Evolutionary conservation across 2,888 invertebrate species (phyloP).

Genomic region (Salpingus planirostris): DNA sequence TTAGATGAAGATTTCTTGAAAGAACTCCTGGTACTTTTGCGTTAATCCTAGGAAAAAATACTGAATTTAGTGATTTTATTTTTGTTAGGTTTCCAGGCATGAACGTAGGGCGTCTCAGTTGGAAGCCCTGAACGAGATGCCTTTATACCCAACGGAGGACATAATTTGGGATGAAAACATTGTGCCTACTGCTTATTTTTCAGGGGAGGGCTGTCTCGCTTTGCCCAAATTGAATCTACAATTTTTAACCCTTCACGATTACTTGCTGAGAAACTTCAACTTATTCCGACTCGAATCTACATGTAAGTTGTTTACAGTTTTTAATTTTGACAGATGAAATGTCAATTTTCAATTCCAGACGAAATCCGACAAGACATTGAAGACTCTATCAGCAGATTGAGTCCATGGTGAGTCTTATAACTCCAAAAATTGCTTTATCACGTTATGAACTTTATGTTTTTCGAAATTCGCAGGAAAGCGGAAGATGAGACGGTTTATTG

Average conservation of each 20-base stretch:
- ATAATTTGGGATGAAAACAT: constrained; percentile 99
- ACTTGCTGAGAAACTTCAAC: constrained; percentile 93
- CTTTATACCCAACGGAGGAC: constrained; percentile 95
- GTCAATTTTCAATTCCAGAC: too few species aligned
- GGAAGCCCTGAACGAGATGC: constrained; percentile 94
- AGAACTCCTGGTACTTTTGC: constrained; percentile 67
- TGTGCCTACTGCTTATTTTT: constrained; percentile 95
- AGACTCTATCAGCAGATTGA: constrained; percentile 88
- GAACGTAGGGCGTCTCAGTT: constrained; percentile 86
- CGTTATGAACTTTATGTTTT: background rate
- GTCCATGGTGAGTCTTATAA: constrained; percentile 69
- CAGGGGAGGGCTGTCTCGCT: constrained; percentile 91
- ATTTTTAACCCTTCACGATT: constrained; percentile 96
- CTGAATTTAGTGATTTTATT: background rate
- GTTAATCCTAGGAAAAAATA: background rate
- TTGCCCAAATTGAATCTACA: constrained; percentile 96
- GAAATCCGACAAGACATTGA: constrained; percentile 98
- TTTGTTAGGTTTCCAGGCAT: constrained; percentile 64
- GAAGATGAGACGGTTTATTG: constrained; percentile 83
- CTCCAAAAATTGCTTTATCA: background rate
- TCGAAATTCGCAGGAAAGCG: constrained; percentile 68
- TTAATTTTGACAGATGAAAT: too few species aligned
- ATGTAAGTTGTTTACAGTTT: constrained; percentile 52
- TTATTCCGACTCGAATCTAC: constrained; percentile 96
- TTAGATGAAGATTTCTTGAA: constrained; percentile 73